phyloP scores from a whole-genome alignment of 2,797 vertebrate genomes.

The Lacerta agilis region DNA sequence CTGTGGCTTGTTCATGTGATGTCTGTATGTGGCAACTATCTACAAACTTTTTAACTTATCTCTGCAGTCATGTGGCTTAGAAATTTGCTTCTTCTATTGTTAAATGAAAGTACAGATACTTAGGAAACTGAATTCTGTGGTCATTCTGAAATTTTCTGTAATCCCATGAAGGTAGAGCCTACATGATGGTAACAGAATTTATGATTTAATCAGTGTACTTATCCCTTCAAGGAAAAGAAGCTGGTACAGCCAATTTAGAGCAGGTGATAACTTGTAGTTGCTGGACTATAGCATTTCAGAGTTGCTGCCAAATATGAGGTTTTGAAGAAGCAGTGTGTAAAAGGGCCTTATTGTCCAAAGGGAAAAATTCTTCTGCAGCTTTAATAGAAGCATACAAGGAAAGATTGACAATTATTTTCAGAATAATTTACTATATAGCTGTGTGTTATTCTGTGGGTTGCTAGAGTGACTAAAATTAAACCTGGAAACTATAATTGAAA shows the following conservation, averaged over 20 bases:
- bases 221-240: background rate
- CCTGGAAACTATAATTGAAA: slow-evolving; percentile 1
- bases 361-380: background rate
- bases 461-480: background rate
- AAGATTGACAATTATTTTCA: background rate
- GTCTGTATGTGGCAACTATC: background rate
- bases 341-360: background rate
- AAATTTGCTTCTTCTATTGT: background rate
- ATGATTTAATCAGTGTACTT: background rate
- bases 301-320: background rate
- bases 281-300: background rate
- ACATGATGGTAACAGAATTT: background rate
- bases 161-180: background rate
- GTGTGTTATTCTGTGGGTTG: background rate
- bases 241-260: background rate
- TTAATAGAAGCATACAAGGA: background rate
- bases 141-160: background rate
- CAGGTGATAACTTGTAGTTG: background rate
- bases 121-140: background rate
- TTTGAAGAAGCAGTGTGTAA: background rate
- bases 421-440: background rate
- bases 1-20: background rate
- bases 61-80: background rate
- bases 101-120: background rate
- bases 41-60: background rate